phyloP scores from a whole-genome alignment of 2,888 invertebrate genomes.

The Anoplius nigerrimus region DNA sequence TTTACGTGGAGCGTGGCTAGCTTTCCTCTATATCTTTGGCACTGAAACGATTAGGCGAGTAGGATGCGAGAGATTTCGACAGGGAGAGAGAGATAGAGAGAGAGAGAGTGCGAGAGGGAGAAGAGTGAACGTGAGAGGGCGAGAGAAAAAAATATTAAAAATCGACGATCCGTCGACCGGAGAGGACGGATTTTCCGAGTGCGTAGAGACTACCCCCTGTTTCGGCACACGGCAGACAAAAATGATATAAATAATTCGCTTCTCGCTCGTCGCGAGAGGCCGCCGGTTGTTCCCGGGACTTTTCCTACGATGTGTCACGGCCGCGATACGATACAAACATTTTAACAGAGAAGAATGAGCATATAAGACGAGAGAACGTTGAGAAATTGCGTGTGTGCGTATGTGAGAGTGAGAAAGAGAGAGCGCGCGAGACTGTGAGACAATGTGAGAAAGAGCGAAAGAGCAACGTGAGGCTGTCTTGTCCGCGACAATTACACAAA shows the following conservation, averaged over 20 bases:
- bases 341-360: slow-evolving; percentile 14
- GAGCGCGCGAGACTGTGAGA: neutral
- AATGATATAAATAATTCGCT: slow-evolving; percentile 43
- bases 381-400: neutral
- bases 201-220: slow-evolving; percentile 24
- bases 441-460: neutral
- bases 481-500: slow-evolving; percentile 1
- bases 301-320: slow-evolving; percentile 53
- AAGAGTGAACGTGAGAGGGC: too few relatives aligned
- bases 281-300: slow-evolving; percentile 45
- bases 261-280: slow-evolving; percentile 34
- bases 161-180: too few relatives aligned
- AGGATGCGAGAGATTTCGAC: slow-evolving; percentile 15
- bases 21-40: slow-evolving; percentile 57
- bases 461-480: neutral
- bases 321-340: slow-evolving; percentile 28
- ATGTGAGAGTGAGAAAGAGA: neutral
- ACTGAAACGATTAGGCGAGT: slow-evolving; percentile 42
- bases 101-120: neutral
- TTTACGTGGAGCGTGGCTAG: slow-evolving; percentile 63
- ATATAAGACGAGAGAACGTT: slow-evolving; percentile 10
- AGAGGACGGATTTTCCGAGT: slow-evolving; percentile 9
- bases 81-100: neutral
- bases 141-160: too few relatives aligned
- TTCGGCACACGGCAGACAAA: slow-evolving; percentile 48